Evolutionary conservation across 2,888 invertebrate genomes (phyloP).

Genomic region (Drosophila antonietae): DNA sequence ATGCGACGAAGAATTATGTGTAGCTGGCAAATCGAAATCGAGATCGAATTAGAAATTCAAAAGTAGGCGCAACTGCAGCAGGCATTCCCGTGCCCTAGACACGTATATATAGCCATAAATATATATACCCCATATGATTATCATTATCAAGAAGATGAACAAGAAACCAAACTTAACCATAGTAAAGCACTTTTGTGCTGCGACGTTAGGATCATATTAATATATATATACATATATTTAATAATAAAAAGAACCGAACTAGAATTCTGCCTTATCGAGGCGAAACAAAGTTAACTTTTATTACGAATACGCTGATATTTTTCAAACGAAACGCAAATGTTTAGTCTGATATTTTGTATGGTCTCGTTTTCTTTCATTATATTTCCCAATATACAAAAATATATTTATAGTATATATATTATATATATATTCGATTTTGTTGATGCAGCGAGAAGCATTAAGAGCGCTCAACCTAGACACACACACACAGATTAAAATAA

Average conservation of each 20-base stretch:
- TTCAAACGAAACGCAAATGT: slow-evolving; percentile 47
- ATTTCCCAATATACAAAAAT: slow-evolving; percentile 11
- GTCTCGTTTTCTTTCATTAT: slow-evolving; percentile 27
- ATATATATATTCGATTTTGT: slow-evolving; percentile 17
- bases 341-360: slow-evolving; percentile 65
- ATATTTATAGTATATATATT: not conserved
- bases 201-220: slow-evolving; percentile 3
- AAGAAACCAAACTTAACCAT: slow-evolving; percentile 33
- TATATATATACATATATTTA: not conserved
- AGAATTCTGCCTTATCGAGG: slow-evolving; percentile 28
- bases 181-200: slow-evolving; percentile 57
- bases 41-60: slow-evolving; percentile 10
- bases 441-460: slow-evolving; percentile 32
- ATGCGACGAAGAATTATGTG: slow-evolving; percentile 35
- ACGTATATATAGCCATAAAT: slow-evolving; percentile 14
- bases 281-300: slow-evolving; percentile 66
- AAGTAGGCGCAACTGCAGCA: slow-evolving; percentile 21
- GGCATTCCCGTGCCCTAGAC: slow-evolving; percentile 69
- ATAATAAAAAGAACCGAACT: slow-evolving; percentile 4
- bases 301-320: slow-evolving; percentile 60
- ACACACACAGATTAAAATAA: slow-evolving; percentile 2
- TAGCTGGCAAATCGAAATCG: slow-evolving; percentile 21
- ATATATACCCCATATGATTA: slow-evolving; percentile 36
- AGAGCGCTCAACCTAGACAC: slow-evolving; percentile 27
- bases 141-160: slow-evolving; percentile 16